Evolutionary conservation across 2,113 vertebrate species (phyloP).

Genomic region (Passer domesticus): DNA sequence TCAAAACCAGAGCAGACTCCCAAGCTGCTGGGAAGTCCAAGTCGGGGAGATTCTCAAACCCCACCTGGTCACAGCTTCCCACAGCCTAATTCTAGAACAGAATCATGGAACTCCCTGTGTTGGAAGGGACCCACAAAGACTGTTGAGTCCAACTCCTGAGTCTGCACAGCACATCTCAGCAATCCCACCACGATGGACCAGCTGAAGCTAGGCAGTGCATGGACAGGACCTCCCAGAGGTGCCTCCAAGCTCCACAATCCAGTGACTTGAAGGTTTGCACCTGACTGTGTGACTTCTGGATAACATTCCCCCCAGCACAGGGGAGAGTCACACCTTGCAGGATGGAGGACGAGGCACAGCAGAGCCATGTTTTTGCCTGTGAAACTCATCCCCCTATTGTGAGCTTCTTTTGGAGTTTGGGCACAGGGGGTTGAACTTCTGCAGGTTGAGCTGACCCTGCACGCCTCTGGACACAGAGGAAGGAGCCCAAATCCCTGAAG

Average conservation of each 20-base stretch:
- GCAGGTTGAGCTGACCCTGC: neutral
- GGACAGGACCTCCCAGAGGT: neutral
- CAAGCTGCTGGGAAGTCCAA: neutral
- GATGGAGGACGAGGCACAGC: neutral
- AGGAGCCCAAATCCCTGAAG: neutral
- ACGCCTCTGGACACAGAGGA: fast-evolving
- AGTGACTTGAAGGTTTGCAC: neutral
- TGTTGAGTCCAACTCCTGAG: neutral
- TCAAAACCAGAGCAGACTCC: neutral
- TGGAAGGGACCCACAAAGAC: neutral
- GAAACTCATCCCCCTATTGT: neutral
- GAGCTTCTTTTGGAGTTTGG: neutral
- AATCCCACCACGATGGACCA: neutral
- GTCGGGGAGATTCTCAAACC: neutral
- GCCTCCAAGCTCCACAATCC: neutral
- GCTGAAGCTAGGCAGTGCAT: neutral
- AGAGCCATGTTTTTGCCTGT: neutral
- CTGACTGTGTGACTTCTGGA: fast-evolving
- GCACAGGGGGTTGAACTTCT: neutral
- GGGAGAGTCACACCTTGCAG: neutral
- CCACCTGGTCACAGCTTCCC: neutral
- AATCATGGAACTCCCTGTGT: neutral
- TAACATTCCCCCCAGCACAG: neutral
- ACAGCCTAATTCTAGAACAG: neutral
- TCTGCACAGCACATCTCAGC: neutral